Percentiles rank a stretch among this genome's conserved stretches.
These are phyloP conservation scores for Cyprinella venusta DNA, from an alignment of 2,797 vertebrate genomes.

Conservation along the genomic window DNA sequence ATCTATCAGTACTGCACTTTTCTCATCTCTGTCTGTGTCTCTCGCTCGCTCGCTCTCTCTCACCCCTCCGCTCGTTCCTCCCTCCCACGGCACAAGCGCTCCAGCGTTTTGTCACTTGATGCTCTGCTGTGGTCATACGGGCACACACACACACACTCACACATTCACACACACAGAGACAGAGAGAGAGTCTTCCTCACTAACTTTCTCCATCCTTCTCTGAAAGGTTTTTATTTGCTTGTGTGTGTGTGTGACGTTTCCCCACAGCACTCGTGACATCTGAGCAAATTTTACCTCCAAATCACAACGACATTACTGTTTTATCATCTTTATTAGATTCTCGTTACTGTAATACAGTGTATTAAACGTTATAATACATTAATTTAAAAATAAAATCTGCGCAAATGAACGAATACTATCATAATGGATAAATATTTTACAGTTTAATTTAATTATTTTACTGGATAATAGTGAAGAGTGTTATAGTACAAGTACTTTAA, in stretches of 20 bases:
- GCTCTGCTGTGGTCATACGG: slow-evolving; percentile 39
- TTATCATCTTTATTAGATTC: background rate
- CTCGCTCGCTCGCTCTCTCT: slow-evolving; percentile 31
- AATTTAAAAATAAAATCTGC: background rate
- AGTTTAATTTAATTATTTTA: background rate
- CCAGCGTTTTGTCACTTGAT: slow-evolving; percentile 51
- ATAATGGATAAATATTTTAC: background rate
- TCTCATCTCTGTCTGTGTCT: slow-evolving; percentile 49
- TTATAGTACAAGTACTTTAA: background rate
- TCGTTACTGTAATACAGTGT: background rate
- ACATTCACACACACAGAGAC: slow-evolving; percentile 1
- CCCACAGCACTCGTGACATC: background rate
- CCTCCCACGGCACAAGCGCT: slow-evolving; percentile 49
- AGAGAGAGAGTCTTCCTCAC: background rate
- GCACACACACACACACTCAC: slow-evolving; percentile 4
- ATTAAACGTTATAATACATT: too few relatives aligned
- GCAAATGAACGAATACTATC: background rate
- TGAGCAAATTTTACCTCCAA: background rate
- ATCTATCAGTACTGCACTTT: slow-evolving; percentile 56
- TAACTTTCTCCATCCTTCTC: slow-evolving; percentile 22
- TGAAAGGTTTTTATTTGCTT: slow-evolving; percentile 3
- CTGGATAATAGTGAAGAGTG: background rate
- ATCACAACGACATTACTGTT: background rate
- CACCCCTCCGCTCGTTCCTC: slow-evolving; percentile 51
- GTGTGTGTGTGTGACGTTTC: background rate